A percentile compares a stretch with the other conserved stretches of the same genome.
These are phyloP conservation scores for Hydroisotoma schaefferi DNA, from an alignment of 2,888 invertebrate genomes.

Conservation along the genomic window DNA sequence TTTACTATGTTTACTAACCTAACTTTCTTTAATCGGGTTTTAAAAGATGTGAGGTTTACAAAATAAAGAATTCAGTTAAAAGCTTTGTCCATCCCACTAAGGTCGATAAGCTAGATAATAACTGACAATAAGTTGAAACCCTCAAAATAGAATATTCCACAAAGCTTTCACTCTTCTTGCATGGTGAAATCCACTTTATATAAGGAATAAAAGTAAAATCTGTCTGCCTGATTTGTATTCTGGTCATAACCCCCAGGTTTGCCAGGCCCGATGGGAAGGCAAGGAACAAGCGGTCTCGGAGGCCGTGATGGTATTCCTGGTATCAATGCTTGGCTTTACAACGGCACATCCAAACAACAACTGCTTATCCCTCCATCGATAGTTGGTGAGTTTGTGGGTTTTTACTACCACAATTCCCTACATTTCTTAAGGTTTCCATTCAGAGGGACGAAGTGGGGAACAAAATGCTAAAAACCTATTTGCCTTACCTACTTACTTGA, in stretches of 20 bases:
- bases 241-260: slow-evolving; percentile 55
- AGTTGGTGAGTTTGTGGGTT: slow-evolving; percentile 60
- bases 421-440: background rate
- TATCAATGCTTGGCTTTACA: slow-evolving; percentile 68
- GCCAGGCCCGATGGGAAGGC: slow-evolving; percentile 57
- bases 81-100: too few species aligned
- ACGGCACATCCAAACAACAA: slow-evolving; percentile 59
- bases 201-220: too few species aligned
- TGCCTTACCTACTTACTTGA: too few species aligned
- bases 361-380: slow-evolving; percentile 82
- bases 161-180: background rate
- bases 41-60: background rate
- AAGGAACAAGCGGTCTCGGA: slow-evolving; percentile 52
- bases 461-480: background rate
- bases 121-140: background rate
- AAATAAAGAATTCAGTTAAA: too few species aligned
- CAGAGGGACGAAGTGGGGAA: background rate
- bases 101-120: too few species aligned
- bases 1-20: background rate
- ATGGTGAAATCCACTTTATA: too few species aligned
- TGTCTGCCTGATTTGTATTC: background rate
- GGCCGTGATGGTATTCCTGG: slow-evolving; percentile 77
- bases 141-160: background rate
- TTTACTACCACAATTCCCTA: too few species aligned
- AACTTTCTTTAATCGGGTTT: background rate